A percentile compares a stretch with the other conserved stretches of the same genome.
Evolutionary conservation across 2,113 vertebrate genomes (phyloP).

Genomic region (Phycodurus eques): DNA sequence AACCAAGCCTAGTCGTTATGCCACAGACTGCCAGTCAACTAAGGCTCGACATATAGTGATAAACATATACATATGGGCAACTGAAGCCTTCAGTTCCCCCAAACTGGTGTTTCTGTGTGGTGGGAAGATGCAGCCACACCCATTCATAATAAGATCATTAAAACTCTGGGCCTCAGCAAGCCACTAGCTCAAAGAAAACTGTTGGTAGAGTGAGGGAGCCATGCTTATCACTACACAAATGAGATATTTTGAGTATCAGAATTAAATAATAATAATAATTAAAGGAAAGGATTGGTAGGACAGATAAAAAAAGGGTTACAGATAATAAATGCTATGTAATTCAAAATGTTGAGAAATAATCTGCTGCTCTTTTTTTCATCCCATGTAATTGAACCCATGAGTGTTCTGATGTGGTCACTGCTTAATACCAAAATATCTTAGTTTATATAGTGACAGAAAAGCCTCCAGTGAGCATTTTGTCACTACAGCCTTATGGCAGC

Average conservation of each 20-base stretch:
- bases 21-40: not conserved
- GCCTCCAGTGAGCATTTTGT: conserved; percentile 30
- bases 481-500: conserved; percentile 32
- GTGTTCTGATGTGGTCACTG: conserved; percentile 30
- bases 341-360: conserved; percentile 30
- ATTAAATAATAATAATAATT: not conserved
- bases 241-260: not conserved
- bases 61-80: not conserved
- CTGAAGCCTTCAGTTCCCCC: not conserved
- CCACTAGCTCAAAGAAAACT: not conserved
- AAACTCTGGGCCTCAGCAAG: not conserved
- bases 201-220: not conserved
- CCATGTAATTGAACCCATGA: conserved; percentile 61
- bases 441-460: conserved; percentile 31
- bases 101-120: not conserved
- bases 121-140: not conserved
- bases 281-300: not conserved
- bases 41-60: not conserved
- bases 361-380: conserved; percentile 28
- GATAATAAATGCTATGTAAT: conserved; percentile 56
- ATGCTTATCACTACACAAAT: not conserved
- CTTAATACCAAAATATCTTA: conserved; percentile 45
- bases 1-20: not conserved
- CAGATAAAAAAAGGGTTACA: conserved; percentile 9
- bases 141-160: not conserved